Evolutionary conservation across 2,888 invertebrate genomes (phyloP).

Genomic region (Pseudoips prasinana): DNA sequence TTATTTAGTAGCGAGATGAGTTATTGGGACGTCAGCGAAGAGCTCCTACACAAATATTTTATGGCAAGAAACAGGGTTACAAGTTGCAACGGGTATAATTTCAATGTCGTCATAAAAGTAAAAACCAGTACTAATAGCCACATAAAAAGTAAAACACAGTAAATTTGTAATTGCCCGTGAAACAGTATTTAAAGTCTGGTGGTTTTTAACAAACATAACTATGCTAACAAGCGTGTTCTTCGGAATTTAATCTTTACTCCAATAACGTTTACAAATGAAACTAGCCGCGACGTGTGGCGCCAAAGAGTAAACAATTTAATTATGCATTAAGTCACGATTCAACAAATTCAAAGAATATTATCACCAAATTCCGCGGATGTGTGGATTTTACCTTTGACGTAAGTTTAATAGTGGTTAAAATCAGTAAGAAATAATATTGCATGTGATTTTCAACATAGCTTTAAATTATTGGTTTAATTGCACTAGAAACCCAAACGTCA

Average conservation of each 20-base stretch:
- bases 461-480: too few species aligned
- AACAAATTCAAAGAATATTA: slow-evolving; percentile 46
- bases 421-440: slow-evolving; percentile 4
- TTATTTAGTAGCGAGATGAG: slow-evolving; percentile 28
- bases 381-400: slow-evolving; percentile 18
- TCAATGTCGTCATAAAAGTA: slow-evolving; percentile 13
- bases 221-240: slow-evolving; percentile 47
- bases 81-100: slow-evolving; percentile 12
- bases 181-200: slow-evolving; percentile 43
- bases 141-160: slow-evolving; percentile 29
- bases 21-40: slow-evolving; percentile 19
- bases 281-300: slow-evolving; percentile 68
- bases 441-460: too few species aligned
- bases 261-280: slow-evolving; percentile 63
- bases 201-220: slow-evolving; percentile 38
- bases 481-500: too few species aligned
- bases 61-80: slow-evolving; percentile 9
- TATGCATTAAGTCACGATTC: slow-evolving; percentile 71
- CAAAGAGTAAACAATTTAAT: slow-evolving; percentile 67
- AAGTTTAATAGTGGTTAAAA: slow-evolving; percentile 21
- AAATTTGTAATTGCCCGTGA: slow-evolving; percentile 45
- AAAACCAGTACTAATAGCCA: slow-evolving; percentile 16
- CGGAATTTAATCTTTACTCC: slow-evolving; percentile 53
- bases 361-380: slow-evolving; percentile 26
- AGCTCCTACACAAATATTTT: slow-evolving; percentile 16